These are phyloP conservation scores for Halesus radiatus DNA, from an alignment of 1,140 invertebrate genomes.

Conservation along the genomic window DNA sequence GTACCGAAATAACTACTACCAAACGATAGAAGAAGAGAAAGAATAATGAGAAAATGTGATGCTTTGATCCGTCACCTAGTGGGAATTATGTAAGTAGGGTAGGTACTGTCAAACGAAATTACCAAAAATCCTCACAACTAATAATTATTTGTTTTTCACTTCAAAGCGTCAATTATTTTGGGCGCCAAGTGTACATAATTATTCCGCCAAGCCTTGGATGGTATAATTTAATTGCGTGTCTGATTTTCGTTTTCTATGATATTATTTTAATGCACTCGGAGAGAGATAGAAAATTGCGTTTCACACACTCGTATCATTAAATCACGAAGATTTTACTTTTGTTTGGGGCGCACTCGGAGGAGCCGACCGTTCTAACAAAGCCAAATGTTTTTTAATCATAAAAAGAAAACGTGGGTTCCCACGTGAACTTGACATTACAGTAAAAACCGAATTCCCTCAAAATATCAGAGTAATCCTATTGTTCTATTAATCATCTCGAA, in stretches of 20 bases:
- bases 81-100: no score
- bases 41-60: no score
- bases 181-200: no score
- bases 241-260: neutral
- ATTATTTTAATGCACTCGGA: constrained; percentile 5
- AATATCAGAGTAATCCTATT: constrained; percentile 41
- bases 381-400: constrained; percentile 10
- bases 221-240: no score
- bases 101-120: no score
- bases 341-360: constrained; percentile 1
- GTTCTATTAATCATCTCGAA: constrained; percentile 37
- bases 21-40: no score
- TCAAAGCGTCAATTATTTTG: no score
- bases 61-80: no score
- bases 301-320: constrained; percentile 23
- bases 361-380: constrained; percentile 6
- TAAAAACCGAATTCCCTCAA: constrained; percentile 50
- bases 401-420: constrained; percentile 44
- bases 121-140: no score
- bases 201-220: no score
- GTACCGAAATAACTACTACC: no score
- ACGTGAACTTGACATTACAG: constrained; percentile 52
- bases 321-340: constrained; percentile 16
- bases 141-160: no score
- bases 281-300: neutral